Evolutionary conservation across 2,888 invertebrate genomes (phyloP).

Genomic region (Bugulina stolonifera): DNA sequence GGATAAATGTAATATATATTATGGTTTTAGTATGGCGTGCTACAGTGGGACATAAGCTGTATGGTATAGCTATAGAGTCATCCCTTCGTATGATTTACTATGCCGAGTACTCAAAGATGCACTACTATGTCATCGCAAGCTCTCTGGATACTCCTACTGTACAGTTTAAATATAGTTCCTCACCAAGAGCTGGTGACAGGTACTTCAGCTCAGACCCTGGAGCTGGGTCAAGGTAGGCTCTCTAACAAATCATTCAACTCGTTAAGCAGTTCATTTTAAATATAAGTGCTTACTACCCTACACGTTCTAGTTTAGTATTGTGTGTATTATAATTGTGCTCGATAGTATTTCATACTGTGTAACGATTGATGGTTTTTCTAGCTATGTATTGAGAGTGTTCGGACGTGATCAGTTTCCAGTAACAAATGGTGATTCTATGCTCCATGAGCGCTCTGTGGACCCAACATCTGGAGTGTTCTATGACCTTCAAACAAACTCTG

Average conservation of each 20-base stretch:
- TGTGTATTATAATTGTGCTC: neutral
- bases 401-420: neutral
- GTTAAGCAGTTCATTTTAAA: too few species aligned
- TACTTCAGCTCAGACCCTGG: constrained; percentile 11
- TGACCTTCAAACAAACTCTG: neutral
- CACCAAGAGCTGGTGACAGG: neutral
- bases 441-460: constrained; percentile 5
- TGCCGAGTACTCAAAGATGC: neutral
- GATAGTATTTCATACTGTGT: neutral
- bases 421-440: neutral
- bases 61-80: constrained; percentile 8
- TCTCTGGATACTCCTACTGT: neutral
- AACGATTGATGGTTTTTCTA: too few species aligned
- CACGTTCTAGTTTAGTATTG: neutral
- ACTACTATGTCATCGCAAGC: neutral
- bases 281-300: too few species aligned
- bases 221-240: neutral
- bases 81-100: neutral
- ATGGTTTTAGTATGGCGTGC: neutral
- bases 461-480: neutral
- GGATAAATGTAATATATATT: too few species aligned
- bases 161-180: neutral
- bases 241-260: too few species aligned
- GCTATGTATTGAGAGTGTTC: neutral
- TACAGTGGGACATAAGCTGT: neutral